phyloP scores from a whole-genome alignment of 92 coral and sea anemone genomes.

The Diadumene lineata region DNA sequence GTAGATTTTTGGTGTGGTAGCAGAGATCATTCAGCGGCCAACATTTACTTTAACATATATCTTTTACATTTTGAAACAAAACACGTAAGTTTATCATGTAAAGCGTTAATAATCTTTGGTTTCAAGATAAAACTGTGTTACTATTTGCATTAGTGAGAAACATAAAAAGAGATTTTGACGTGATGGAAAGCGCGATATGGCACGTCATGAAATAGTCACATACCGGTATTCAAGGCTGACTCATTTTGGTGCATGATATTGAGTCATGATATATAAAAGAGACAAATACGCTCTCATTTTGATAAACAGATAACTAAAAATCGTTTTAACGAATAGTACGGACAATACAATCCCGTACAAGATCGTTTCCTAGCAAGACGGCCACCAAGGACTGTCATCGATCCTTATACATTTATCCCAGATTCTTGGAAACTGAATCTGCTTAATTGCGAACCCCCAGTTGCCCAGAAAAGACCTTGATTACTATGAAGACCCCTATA shows the following conservation, averaged over 20 bases:
- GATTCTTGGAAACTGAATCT: not conserved
- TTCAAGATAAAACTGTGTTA: constrained; percentile 3
- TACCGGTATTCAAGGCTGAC: not conserved
- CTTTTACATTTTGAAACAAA: not conserved
- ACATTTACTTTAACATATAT: too few species aligned
- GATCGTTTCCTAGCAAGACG: too few species aligned
- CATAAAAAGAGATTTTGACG: constrained; percentile 4
- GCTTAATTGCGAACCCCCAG: constrained; percentile 7
- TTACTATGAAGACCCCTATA: not conserved
- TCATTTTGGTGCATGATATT: not conserved
- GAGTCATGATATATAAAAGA: not conserved
- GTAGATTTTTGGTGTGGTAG: too few species aligned
- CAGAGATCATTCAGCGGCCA: too few species aligned
- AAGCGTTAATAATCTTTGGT: not conserved
- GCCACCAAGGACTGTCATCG: too few species aligned
- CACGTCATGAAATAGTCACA: not conserved
- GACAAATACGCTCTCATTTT: not conserved
- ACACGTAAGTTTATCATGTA: not conserved
- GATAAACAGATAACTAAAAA: not conserved
- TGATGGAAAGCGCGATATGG: constrained; percentile 9
- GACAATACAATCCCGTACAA: too few species aligned
- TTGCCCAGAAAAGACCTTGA: not conserved
- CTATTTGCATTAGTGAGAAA: constrained; percentile 21
- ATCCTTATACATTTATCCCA: too few species aligned
- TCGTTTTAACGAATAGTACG: not conserved